Evolutionary conservation across 2,113 vertebrate species (phyloP).

Genomic region (Gallinago paraguaiae): DNA sequence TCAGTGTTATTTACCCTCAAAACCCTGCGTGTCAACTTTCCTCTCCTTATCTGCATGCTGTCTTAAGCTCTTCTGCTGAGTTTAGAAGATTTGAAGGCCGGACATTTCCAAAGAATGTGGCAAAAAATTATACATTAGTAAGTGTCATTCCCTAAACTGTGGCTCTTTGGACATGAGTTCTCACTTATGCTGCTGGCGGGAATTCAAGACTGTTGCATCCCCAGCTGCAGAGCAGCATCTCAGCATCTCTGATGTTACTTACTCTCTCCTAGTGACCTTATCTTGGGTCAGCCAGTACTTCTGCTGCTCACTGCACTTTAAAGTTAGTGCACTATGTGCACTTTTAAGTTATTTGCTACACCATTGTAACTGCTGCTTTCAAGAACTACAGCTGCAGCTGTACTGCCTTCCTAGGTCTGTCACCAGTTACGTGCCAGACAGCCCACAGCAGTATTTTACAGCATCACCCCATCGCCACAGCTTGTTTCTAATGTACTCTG

Average conservation of each 20-base stretch:
- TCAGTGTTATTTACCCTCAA: not conserved
- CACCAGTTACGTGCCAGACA: not conserved
- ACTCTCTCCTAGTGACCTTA: not conserved
- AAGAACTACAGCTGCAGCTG: not conserved
- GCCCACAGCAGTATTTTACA: not conserved
- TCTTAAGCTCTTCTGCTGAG: not conserved
- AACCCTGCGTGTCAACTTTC: not conserved
- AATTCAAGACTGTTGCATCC: not conserved
- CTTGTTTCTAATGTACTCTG: not conserved
- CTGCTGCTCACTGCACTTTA: not conserved
- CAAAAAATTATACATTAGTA: not conserved
- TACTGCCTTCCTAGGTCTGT: not conserved
- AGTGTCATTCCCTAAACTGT: not conserved
- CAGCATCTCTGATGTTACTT: not conserved
- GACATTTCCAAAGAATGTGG: not conserved
- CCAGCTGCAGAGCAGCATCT: not conserved
- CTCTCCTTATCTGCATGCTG: accelerated
- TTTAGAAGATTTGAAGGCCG: not conserved
- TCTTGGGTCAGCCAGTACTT: not conserved
- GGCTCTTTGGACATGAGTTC: not conserved
- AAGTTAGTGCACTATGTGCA: not conserved
- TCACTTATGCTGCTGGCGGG: not conserved
- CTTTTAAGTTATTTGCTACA: not conserved
- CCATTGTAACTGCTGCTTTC: not conserved
- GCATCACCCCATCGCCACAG: not conserved